A percentile compares a stretch with the other conserved stretches of the same genome.
These are phyloP conservation scores for Aporophyla lueneburgensis DNA, from an alignment of 2,888 invertebrate species.

Conservation along the genomic window DNA sequence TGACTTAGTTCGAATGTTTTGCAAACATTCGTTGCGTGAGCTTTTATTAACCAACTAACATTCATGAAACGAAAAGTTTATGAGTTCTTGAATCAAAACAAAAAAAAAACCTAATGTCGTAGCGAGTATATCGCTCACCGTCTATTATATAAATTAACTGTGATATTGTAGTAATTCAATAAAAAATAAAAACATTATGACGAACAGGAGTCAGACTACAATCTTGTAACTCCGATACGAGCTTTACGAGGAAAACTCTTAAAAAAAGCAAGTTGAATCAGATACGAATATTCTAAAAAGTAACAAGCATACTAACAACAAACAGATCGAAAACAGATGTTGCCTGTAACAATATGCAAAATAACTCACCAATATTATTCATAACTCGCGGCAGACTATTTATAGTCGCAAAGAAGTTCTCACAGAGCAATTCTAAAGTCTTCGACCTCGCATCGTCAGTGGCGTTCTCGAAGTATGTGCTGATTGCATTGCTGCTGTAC, in stretches of 20 bases:
- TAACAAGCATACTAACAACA: background rate
- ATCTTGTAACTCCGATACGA: background rate
- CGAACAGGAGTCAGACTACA: background rate
- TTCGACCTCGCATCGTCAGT: slow-evolving; percentile 77
- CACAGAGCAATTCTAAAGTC: slow-evolving; percentile 90
- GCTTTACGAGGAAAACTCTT: too few species aligned
- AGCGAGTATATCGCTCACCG: background rate
- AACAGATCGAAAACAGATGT: background rate
- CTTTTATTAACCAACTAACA: background rate
- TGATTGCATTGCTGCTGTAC: slow-evolving; percentile 83
- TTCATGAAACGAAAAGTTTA: background rate
- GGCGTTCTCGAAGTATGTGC: slow-evolving; percentile 73
- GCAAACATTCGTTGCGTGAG: background rate
- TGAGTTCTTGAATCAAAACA: background rate
- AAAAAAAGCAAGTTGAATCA: too few species aligned
- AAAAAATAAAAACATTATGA: background rate
- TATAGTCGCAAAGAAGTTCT: slow-evolving; percentile 91
- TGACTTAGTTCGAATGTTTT: background rate
- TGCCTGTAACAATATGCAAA: background rate
- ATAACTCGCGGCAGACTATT: slow-evolving; percentile 92
- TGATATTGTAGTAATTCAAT: background rate
- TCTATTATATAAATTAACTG: background rate
- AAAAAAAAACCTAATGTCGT: too few species aligned
- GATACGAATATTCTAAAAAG: background rate
- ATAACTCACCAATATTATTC: slow-evolving; percentile 90